phyloP scores from a whole-genome alignment of 2,113 vertebrate genomes.

The Craseonycteris thonglongyai region DNA sequence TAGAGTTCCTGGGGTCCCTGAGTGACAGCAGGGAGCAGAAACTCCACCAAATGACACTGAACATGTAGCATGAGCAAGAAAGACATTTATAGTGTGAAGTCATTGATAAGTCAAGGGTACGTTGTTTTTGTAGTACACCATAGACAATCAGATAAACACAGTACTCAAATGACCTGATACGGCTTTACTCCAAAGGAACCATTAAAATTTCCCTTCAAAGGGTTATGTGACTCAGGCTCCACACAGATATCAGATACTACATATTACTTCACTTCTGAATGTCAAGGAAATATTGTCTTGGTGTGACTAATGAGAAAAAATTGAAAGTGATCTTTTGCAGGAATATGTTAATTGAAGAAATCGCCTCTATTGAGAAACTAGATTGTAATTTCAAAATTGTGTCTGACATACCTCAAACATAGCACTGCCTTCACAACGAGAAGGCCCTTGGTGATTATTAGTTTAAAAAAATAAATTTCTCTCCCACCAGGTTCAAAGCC shows the following conservation, averaged over 20 bases:
- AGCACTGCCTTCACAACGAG: slow-evolving; percentile 22
- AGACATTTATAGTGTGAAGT: background rate
- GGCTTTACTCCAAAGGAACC: background rate
- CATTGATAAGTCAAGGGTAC: background rate
- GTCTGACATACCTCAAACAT: slow-evolving; percentile 8
- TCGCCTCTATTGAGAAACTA: slow-evolving; percentile 36
- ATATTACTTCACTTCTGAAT: background rate
- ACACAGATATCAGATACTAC: background rate
- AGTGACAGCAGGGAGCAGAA: background rate
- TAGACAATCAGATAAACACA: background rate
- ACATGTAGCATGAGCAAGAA: background rate
- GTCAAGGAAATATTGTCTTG: slow-evolving; percentile 7
- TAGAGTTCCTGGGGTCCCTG: background rate
- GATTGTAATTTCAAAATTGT: slow-evolving; percentile 36
- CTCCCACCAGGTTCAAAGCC: slow-evolving; percentile 69
- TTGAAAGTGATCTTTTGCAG: background rate
- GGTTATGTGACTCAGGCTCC: background rate
- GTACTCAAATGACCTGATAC: background rate
- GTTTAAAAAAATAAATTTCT: slow-evolving; percentile 41
- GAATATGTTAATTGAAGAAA: slow-evolving; percentile 5
- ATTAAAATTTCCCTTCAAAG: background rate
- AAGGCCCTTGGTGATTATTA: slow-evolving; percentile 57
- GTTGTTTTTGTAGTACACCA: background rate
- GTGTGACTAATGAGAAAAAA: slow-evolving; percentile 26
- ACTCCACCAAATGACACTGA: background rate